A percentile compares a stretch with the other conserved stretches of the same genome.
Conservation (phyloP, 2,113 vertebrate species). For the Phalacrocorax brasilianus region DNA sequence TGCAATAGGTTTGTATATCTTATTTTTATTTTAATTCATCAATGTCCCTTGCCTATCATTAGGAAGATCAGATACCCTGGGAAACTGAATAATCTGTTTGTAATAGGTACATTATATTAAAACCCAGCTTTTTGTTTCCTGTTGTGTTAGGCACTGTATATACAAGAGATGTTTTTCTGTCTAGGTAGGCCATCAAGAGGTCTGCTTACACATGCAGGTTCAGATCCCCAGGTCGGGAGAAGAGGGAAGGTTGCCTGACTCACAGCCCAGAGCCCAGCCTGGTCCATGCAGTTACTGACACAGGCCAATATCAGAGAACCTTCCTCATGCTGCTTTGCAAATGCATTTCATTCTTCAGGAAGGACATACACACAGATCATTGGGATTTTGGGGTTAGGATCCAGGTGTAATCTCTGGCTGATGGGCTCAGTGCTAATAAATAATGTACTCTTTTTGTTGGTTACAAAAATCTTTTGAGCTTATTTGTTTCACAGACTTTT, state of each 20-base stretch:
- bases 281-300: not conserved
- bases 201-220: not conserved
- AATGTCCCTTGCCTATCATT: not conserved
- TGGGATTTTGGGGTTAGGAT: not conserved
- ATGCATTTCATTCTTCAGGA: not conserved
- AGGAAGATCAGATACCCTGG: not conserved
- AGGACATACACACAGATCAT: not conserved
- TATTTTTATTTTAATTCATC: not conserved
- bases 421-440: not conserved
- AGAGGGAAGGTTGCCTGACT: not conserved
- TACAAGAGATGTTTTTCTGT: not conserved
- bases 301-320: not conserved
- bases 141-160: accelerated
- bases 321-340: not conserved
- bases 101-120: not conserved
- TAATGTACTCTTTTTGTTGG: not conserved
- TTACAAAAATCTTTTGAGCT: not conserved
- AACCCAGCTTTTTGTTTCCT: not conserved
- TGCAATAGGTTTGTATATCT: not conserved
- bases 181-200: not conserved
- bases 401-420: not conserved
- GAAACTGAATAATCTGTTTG: not conserved
- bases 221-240: not conserved
- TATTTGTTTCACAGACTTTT: not conserved
- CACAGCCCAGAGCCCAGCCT: not conserved